phyloP scores from a whole-genome alignment of 2,113 vertebrate species.

The Raja brachyura region DNA sequence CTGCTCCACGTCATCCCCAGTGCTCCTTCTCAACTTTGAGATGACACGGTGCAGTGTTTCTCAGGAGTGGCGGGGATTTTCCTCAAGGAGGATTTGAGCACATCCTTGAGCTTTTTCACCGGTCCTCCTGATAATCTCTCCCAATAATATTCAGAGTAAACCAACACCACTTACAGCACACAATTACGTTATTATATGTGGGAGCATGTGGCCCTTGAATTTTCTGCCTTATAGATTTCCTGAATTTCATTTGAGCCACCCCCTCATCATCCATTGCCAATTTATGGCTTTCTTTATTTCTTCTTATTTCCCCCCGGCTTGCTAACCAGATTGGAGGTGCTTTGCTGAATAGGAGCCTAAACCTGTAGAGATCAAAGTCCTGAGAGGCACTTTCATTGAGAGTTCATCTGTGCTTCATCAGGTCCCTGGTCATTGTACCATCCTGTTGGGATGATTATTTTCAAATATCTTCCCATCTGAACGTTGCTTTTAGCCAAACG shows the following conservation, averaged over 20 bases:
- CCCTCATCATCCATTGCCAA: not conserved
- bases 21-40: too few species aligned
- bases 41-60: too few species aligned
- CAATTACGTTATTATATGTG: too few species aligned
- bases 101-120: too few species aligned
- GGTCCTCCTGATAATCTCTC: too few species aligned
- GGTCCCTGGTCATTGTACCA: not conserved
- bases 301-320: not conserved
- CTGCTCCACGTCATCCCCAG: too few species aligned
- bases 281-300: not conserved
- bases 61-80: too few species aligned
- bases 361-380: not conserved
- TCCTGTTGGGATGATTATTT: constrained; percentile 34
- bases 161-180: not conserved
- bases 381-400: not conserved
- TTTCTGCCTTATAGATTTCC: not conserved
- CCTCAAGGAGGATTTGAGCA: too few species aligned
- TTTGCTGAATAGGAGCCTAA: not conserved
- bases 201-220: not conserved
- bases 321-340: not conserved
- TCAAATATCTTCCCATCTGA: not conserved
- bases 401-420: not conserved
- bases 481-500: not conserved
- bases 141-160: too few species aligned
- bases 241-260: not conserved